Percentiles rank a stretch among this genome's conserved stretches.
Conservation (phyloP, 2,888 invertebrate species). For the Callosobruchus maculatus region DNA sequence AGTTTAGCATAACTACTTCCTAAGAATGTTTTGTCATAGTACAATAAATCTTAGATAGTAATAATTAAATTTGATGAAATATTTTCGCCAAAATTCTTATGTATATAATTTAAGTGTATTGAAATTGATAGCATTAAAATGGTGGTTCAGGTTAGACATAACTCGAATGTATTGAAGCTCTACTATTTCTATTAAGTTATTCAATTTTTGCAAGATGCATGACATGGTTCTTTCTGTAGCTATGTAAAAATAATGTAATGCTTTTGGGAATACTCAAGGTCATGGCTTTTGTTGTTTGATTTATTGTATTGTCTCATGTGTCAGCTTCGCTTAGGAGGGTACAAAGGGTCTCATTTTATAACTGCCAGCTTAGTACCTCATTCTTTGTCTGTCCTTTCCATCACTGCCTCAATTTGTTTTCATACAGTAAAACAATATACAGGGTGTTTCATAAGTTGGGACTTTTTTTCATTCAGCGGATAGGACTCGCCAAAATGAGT, state of each 20-base stretch:
- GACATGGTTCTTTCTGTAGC: neutral
- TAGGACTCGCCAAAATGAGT: no score
- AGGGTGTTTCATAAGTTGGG: no score
- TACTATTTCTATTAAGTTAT: neutral
- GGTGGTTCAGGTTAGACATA: neutral
- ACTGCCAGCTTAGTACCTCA: neutral
- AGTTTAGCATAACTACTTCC: no score
- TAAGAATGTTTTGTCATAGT: no score
- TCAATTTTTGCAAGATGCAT: neutral
- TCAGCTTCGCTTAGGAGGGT: neutral
- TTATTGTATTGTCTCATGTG: neutral
- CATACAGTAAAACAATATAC: no score
- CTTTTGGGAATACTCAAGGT: neutral
- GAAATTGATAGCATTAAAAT: neutral
- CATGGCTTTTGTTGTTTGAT: neutral
- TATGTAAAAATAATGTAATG: neutral
- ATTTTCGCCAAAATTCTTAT: no score
- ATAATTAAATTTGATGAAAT: no score
- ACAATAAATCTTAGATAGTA: no score
- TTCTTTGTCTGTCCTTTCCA: slow-evolving; percentile 28
- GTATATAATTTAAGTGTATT: neutral
- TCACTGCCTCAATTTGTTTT: slow-evolving; percentile 23
- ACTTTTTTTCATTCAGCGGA: no score
- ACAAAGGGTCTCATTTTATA: neutral
- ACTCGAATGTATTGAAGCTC: neutral